Evolutionary conservation across 2,797 vertebrate species (phyloP), one percentile per base, ranked within the genome.

Genomic region (Poecilia gillii): DNA sequence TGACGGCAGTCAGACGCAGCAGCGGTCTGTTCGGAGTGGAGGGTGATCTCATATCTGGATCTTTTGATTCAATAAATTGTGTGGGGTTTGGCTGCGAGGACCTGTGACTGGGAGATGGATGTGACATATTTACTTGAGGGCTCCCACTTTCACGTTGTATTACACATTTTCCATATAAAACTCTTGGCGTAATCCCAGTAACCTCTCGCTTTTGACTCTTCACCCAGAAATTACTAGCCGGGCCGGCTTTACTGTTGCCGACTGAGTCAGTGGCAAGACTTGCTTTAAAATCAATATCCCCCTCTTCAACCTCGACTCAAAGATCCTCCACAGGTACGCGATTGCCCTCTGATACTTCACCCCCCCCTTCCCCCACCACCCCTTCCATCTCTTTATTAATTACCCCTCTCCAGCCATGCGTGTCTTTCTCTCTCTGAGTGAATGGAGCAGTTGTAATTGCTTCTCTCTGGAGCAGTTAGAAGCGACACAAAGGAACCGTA

Each of bases 381-480:
- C 82, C 77, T 33, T 25, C 59, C 23, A 92, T 94, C 92, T 94
- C 93, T 94, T 91, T 93, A 94, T 95, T 94, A 95, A 95, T 95
- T 94, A 95, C 93, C 91, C 90, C 80, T 90, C 91, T 92, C 92
- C 78, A 77, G 78, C 91, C 92, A 87, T 90, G 92, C 89, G 87
- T 92, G 91, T 92, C 93, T 90, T 85, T 88, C 91, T 89, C 87
- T 92, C 91, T 91, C 92, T 88, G 93, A 93, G 88, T 86, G 94
- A 94, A 91, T 93, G 91, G 88, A 94, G 93, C 91, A 89, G 90
- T 91, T 93, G 94, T 94, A 94, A 95, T 95, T 95, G 94, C 91
- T 94, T 94, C 94, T 94, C 94, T 93, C 90, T 84, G 90, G 91
- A 94, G 93, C 92, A 91, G 93, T 94, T 93, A 94, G 89, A 89